Conservation (phyloP, 2,888 invertebrate species). For the Dryocosmus kuriphilus region DNA sequence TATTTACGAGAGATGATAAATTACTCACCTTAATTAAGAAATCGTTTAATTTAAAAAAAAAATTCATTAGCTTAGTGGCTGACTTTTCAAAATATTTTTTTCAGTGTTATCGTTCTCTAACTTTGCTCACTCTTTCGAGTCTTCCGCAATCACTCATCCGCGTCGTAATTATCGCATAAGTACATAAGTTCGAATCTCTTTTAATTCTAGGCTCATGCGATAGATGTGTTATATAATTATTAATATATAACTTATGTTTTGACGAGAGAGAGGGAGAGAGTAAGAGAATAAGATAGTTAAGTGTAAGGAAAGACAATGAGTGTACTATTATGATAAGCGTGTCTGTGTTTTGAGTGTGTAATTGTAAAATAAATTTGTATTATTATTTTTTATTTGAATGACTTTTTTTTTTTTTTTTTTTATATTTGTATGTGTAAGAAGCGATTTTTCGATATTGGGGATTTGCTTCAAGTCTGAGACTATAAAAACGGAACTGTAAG, state of each 20-base stretch:
- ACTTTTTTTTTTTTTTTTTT: slow-evolving; percentile 46
- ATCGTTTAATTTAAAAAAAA: not conserved
- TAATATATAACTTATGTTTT: slow-evolving; percentile 23
- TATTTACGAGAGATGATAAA: not conserved
- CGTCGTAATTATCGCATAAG: slow-evolving; percentile 50
- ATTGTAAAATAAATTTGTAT: slow-evolving; percentile 75
- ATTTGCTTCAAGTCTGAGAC: slow-evolving; percentile 20
- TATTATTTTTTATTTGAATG: slow-evolving; percentile 69
- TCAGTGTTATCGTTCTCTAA: not conserved
- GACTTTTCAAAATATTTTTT: not conserved
- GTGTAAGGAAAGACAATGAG: slow-evolving; percentile 37
- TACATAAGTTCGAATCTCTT: slow-evolving; percentile 35
- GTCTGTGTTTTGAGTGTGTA: slow-evolving; percentile 68
- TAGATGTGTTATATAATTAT: slow-evolving; percentile 22
- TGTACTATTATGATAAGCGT: slow-evolving; percentile 31
- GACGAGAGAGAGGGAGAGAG: slow-evolving; percentile 49
- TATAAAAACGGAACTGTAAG: not conserved
- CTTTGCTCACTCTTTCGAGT: not conserved
- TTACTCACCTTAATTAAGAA: not conserved
- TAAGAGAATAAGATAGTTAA: slow-evolving; percentile 43
- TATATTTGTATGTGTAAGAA: not conserved
- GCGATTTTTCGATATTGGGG: not conserved
- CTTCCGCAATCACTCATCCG: slow-evolving; percentile 34
- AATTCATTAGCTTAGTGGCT: not conserved
- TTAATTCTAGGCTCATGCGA: slow-evolving; percentile 14